Conservation (phyloP, 2,888 invertebrate species). For the Himalopsyche japonica region DNA sequence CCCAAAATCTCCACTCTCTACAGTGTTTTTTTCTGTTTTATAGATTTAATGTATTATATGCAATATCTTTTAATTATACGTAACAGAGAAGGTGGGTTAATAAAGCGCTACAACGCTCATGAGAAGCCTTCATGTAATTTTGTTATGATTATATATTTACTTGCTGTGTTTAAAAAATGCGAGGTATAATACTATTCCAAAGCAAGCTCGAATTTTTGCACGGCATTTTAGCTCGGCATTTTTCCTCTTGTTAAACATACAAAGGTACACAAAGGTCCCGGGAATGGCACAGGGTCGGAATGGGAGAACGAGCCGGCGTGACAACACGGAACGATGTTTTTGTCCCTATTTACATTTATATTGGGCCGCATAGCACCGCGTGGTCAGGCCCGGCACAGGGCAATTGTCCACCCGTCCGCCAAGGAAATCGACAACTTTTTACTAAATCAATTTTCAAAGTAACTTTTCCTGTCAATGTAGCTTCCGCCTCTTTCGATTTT, state of each 20-base stretch:
- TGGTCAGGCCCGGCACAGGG: not conserved
- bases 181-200: not conserved
- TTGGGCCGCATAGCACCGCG: constrained; percentile 8
- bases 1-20: no score
- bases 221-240: not conserved
- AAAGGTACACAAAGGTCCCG: not conserved
- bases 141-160: no score
- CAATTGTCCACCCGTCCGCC: not conserved
- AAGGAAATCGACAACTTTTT: not conserved
- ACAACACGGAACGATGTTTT: constrained; percentile 5
- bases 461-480: not conserved
- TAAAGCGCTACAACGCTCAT: no score
- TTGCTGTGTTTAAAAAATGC: not conserved
- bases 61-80: no score
- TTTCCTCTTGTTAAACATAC: not conserved
- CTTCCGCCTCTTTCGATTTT: not conserved
- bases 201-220: not conserved
- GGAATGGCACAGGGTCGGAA: not conserved
- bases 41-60: no score
- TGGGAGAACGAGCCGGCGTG: not conserved
- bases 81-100: no score
- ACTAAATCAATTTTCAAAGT: not conserved
- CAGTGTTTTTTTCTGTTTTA: no score
- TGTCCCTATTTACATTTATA: constrained; percentile 32
- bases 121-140: no score